A percentile compares a stretch with the other conserved stretches of the same genome.
These are phyloP conservation scores for Tretioscincus oriximinensis DNA, from an alignment of 2,113 vertebrate genomes.

Conservation along the genomic window DNA sequence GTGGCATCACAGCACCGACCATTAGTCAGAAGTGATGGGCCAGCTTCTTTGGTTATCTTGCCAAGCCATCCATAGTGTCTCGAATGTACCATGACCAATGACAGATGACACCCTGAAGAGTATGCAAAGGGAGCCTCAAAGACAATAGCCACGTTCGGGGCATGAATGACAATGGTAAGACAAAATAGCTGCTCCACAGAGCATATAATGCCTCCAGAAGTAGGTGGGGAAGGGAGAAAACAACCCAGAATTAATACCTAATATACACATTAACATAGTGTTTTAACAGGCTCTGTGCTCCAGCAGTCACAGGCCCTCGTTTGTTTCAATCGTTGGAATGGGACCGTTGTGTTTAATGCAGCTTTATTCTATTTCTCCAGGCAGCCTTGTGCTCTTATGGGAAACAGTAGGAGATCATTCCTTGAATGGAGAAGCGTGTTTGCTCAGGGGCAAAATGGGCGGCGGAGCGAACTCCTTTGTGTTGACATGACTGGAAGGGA, in stretches of 20 bases:
- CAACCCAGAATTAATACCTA: conserved; percentile 23
- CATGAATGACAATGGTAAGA: not conserved
- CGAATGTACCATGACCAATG: accelerated
- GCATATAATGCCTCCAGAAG: not conserved
- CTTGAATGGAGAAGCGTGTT: conserved; percentile 71
- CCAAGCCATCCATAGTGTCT: not conserved
- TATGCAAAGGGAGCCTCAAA: accelerated
- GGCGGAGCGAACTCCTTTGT: conserved; percentile 73
- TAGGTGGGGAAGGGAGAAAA: not conserved
- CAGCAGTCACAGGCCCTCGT: conserved; percentile 33
- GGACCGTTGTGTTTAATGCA: conserved; percentile 63
- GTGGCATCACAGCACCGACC: not conserved
- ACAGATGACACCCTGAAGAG: accelerated
- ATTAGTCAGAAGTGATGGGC: not conserved
- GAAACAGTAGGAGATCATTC: conserved; percentile 77
- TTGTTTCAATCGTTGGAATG: conserved; percentile 59
- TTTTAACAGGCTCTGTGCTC: conserved; percentile 19
- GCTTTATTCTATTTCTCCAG: conserved; percentile 68
- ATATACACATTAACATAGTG: not conserved
- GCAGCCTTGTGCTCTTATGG: conserved; percentile 68
- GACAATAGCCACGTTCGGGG: not conserved
- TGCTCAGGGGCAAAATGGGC: conserved; percentile 77
- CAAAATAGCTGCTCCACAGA: not conserved
- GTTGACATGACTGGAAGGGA: conserved; percentile 73
- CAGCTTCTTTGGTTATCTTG: not conserved